Conservation (phyloP, 2,888 invertebrate species). For the Elegia similella region DNA sequence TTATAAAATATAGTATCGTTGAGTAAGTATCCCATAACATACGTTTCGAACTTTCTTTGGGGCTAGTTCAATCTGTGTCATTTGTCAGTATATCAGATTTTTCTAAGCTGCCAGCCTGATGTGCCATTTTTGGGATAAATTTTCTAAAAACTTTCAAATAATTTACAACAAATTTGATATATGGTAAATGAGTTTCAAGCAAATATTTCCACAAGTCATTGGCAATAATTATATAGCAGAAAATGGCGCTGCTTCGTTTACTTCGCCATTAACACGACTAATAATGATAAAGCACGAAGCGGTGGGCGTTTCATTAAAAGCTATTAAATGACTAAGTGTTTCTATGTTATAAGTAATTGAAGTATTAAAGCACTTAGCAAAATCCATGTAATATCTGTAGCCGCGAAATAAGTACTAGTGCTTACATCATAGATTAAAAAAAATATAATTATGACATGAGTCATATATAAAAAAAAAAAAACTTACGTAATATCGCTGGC, state of each 20-base stretch:
- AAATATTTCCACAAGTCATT: slow-evolving; percentile 13
- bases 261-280: slow-evolving; percentile 3
- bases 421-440: too few species aligned
- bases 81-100: too few species aligned
- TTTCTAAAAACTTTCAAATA: background rate
- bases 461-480: too few species aligned
- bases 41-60: too few species aligned
- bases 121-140: too few species aligned
- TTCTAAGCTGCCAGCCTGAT: too few species aligned
- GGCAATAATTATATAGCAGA: slow-evolving; percentile 1
- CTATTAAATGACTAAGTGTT: slow-evolving; percentile 21
- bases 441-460: too few species aligned
- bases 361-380: background rate
- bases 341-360: background rate
- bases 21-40: too few species aligned
- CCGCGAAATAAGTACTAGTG: too few species aligned
- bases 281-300: slow-evolving; percentile 7
- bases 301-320: slow-evolving; percentile 2
- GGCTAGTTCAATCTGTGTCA: too few species aligned
- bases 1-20: too few species aligned
- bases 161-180: background rate
- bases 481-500: too few species aligned
- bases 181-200: background rate
- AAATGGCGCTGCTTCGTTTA: background rate
- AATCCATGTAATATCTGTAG: background rate